These are phyloP conservation scores for Hirudo medicinalis DNA, from an alignment of 1,140 invertebrate genomes.

Conservation along the genomic window DNA sequence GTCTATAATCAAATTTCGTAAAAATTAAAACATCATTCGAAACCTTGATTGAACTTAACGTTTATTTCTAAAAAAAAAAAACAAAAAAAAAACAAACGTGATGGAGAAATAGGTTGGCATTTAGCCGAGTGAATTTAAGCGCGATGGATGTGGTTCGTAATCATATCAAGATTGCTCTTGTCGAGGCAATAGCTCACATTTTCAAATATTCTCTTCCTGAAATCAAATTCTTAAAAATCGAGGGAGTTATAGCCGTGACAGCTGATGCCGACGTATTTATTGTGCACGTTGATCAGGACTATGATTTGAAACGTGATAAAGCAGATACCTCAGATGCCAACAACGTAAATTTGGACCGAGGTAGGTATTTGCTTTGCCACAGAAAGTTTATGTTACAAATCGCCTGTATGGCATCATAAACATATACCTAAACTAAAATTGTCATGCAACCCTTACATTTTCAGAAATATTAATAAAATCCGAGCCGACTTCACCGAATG, in stretches of 20 bases:
- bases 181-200: too few relatives aligned
- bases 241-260: neutral
- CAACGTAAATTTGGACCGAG: neutral
- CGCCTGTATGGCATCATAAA: neutral
- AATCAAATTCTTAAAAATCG: slow-evolving; percentile 11
- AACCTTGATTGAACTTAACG: too few relatives aligned
- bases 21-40: too few relatives aligned
- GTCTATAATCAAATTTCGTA: too few relatives aligned
- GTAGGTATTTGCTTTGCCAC: neutral
- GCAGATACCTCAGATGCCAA: neutral
- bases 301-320: neutral
- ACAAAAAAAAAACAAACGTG: too few relatives aligned
- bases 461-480: neutral
- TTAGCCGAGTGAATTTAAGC: too few relatives aligned
- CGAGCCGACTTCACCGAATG: too few relatives aligned
- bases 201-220: too few relatives aligned
- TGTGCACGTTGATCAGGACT: slow-evolving; percentile 5
- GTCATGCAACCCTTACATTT: neutral
- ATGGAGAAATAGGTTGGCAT: too few relatives aligned
- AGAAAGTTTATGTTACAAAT: neutral
- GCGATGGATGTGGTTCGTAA: too few relatives aligned
- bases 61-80: too few relatives aligned
- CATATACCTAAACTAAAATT: neutral
- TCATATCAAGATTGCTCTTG: too few relatives aligned
- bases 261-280: neutral